Base-by-base conservation (phyloP, 2,797 vertebrate species). In the Chelon auratus region DNA sequence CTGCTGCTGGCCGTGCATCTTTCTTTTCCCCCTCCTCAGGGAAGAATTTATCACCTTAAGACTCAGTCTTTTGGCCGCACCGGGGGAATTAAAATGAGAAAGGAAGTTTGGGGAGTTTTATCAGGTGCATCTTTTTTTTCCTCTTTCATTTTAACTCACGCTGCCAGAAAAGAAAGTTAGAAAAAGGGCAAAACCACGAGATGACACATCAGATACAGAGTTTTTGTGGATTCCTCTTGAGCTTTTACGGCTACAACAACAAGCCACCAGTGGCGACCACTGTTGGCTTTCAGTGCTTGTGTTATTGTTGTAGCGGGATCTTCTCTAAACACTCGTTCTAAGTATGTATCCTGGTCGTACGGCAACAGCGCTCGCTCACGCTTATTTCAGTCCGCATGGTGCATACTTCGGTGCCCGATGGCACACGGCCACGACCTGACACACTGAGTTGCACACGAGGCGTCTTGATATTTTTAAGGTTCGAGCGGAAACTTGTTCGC, bases 271-370 rank as follows among this genome's bases (percentile, higher is more conserved):
- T 26, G 24, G 24, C 22, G 22, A 22, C 30, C 6, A 30, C 37
- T 70, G 70, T 40, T 57, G 67, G 37, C 14, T 74, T 82, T 66
- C 61, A 30, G 61, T 78, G 73, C 63, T 75, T 70, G 81, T 82
- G 83, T 89, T 89, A 68, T 82, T 84, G 77, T 85, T 81, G 80
- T 67, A 75, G 82, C 30, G 30, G 52, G 81, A 89, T 80, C 80
- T 77, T 75, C 73, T 52, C 77, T 76, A 77, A 88, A 83, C 71
- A 72, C 36, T 1, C 62, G 30, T 33, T 50, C 81, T 83, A 83
- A 85, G 85, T 84, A 78, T 82, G 7, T 6, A 83, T 66, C 51
- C 78, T 9, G 59, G 26, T 85, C 59, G 73, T 68, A 75, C 85
- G 81, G 85, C 87, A 90, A 80, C 88, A 88, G 75, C 72, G 66